These are phyloP conservation scores for Brevimyrus niger DNA, from an alignment of 2,113 vertebrate genomes.

Conservation along the genomic window DNA sequence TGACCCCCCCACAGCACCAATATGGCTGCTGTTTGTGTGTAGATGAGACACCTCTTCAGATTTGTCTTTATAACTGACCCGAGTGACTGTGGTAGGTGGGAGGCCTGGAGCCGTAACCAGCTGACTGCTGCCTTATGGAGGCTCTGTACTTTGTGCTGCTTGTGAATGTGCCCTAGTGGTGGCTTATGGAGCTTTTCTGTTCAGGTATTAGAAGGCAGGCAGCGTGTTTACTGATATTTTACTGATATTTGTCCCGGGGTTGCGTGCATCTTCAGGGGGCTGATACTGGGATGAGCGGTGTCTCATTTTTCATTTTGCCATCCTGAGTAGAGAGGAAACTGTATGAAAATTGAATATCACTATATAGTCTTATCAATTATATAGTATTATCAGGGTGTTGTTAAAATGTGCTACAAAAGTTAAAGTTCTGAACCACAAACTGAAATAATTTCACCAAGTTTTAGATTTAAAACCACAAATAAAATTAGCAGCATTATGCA, in stretches of 20 bases:
- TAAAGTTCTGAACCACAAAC: neutral
- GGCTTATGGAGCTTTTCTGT: neutral
- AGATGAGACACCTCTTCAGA: neutral
- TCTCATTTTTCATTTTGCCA: too few relatives aligned
- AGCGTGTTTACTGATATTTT: too few relatives aligned
- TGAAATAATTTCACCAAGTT: neutral
- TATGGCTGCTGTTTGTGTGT: neutral
- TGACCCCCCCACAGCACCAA: neutral
- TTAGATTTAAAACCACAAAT: neutral
- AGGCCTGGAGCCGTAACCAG: neutral
- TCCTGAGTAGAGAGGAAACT: neutral
- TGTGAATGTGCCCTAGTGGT: neutral
- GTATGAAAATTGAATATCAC: too few relatives aligned
- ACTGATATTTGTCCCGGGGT: too few relatives aligned
- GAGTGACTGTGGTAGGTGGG: neutral
- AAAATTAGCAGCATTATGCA: neutral
- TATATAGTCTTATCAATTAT: too few relatives aligned
- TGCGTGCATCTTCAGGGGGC: too few relatives aligned
- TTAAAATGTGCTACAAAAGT: neutral
- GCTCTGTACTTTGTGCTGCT: neutral
- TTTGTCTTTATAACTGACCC: neutral
- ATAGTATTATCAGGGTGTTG: too few relatives aligned
- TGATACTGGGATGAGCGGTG: too few relatives aligned
- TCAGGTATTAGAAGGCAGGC: neutral
- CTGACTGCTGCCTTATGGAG: neutral